Evolutionary conservation across 2,888 invertebrate genomes (phyloP).

Genomic region (Andrena hattorfiana): DNA sequence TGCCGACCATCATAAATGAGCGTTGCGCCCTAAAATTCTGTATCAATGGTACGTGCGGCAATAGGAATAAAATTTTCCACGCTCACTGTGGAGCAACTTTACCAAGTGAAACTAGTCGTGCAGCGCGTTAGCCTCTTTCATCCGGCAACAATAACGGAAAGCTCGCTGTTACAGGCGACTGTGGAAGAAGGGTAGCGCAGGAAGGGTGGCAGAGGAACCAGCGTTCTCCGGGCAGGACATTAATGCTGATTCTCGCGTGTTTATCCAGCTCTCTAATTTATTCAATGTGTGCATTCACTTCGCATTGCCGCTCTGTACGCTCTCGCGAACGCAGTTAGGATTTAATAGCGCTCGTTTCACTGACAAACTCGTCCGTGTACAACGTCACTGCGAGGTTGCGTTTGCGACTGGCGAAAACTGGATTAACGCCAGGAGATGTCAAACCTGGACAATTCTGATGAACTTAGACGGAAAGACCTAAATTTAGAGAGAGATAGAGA

Average conservation of each 20-base stretch:
- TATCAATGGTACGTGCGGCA: neutral
- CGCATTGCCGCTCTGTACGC: slow-evolving; percentile 73
- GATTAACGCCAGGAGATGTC: slow-evolving; percentile 77
- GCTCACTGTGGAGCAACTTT: slow-evolving; percentile 6
- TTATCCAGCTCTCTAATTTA: slow-evolving; percentile 80
- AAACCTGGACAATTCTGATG: slow-evolving; percentile 68
- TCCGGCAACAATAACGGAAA: slow-evolving; percentile 64
- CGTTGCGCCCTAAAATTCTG: neutral
- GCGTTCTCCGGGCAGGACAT: slow-evolving; percentile 61
- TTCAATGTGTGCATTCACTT: slow-evolving; percentile 81
- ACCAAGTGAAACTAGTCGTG: slow-evolving; percentile 40
- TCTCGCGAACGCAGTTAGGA: slow-evolving; percentile 77
- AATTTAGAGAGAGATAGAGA: neutral
- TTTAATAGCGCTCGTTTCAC: slow-evolving; percentile 79
- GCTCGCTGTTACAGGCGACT: slow-evolving; percentile 54
- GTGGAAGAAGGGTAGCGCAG: slow-evolving; percentile 45
- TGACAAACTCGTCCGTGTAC: slow-evolving; percentile 77
- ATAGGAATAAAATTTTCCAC: slow-evolving; percentile 38
- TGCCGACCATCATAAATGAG: neutral
- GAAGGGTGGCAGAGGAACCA: slow-evolving; percentile 33
- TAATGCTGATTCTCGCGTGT: slow-evolving; percentile 75
- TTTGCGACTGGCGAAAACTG: slow-evolving; percentile 73
- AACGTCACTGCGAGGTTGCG: slow-evolving; percentile 63
- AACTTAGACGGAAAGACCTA: slow-evolving; percentile 28
- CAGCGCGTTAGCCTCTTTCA: slow-evolving; percentile 62